Evolutionary conservation across 2,888 invertebrate species (phyloP), one percentile per base, ranked within the genome.

Genomic region (Drosophila phalerata): DNA sequence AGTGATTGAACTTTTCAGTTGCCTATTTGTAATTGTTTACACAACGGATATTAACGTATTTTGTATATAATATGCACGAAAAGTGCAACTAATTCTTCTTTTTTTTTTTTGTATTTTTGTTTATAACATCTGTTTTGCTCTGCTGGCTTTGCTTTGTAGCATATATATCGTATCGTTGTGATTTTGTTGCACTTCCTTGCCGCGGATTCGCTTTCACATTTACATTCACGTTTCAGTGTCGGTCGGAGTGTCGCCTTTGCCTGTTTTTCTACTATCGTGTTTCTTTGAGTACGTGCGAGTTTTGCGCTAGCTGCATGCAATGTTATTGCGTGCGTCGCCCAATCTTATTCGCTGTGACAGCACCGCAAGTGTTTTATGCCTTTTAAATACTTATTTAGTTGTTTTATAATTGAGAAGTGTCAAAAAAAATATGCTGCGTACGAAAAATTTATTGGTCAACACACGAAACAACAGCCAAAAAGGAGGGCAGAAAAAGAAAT

Each of bases 361-460:
- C 68, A 55, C 69, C 63, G 55, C 60, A 49, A 63, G 62, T 49
- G 55, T 63, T 45, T 70, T 63, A 51, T 61, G 49, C 40, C 60
- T 34, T 34, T 63, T 51, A 73, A 57, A 67, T 76, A 73, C 73
- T 80, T 77, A 65, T 72, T 69, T 76, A 48, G 43, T 57, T 63
- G 60, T 73, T 83, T 70, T 77, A 61, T 77, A 80, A 82, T 80
- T 84, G 67, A 80, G 69, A 78, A 72, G 64, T 70, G 48, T 42
- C 60, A 45, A 68, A 78, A 74, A 76, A 77, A 70, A 77, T 63
- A 77, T 64, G 72, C 78, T 77, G 72, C 78, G 77, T 79, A 84
- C 79, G 81, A 81, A 81, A 81, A 83, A 79, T 80, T 84, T 85
- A 82, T 83, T 83, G 82, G 82, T 83, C 82, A 83, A 84, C 82